These are phyloP conservation scores for Empis livida DNA, from an alignment of 2,888 invertebrate species.

Conservation along the genomic window DNA sequence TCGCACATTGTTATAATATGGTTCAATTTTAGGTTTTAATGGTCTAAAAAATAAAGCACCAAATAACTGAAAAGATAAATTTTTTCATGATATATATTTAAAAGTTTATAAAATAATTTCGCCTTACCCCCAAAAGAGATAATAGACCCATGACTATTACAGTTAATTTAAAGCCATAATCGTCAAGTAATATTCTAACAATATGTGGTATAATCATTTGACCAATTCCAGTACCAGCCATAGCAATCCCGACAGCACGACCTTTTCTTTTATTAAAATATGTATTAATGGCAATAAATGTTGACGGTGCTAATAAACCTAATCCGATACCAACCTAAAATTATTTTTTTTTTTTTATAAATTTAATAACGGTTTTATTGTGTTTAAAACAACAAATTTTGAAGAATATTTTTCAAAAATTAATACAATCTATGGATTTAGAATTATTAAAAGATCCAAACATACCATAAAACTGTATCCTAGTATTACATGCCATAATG, in stretches of 20 bases:
- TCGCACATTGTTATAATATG: constrained; percentile 27
- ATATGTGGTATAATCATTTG: constrained; percentile 63
- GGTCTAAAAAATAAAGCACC: constrained; percentile 47
- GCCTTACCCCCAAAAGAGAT: constrained; percentile 50
- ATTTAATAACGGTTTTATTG: too few relatives aligned
- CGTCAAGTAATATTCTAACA: constrained; percentile 48
- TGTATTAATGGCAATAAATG: constrained; percentile 57
- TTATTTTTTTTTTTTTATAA: background rate
- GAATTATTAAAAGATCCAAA: constrained; percentile 46
- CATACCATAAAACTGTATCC: constrained; percentile 44
- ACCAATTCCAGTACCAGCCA: constrained; percentile 63
- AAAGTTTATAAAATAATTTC: background rate
- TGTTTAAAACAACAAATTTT: constrained; percentile 17
- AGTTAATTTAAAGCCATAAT: constrained; percentile 51
- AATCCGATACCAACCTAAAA: constrained; percentile 48
- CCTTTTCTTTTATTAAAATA: constrained; percentile 56
- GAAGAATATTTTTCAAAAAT: constrained; percentile 21
- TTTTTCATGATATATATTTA: background rate
- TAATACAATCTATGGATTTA: constrained; percentile 45
- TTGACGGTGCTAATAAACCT: constrained; percentile 56
- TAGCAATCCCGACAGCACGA: constrained; percentile 59
- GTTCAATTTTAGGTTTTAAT: constrained; percentile 39
- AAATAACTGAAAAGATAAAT: constrained; percentile 37
- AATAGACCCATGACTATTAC: constrained; percentile 49
- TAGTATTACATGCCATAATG: constrained; percentile 41